A percentile compares a stretch with the other conserved stretches of the same genome.
These are phyloP conservation scores for Phocides pigmalion DNA, from an alignment of 1,140 invertebrate genomes.

Conservation along the genomic window DNA sequence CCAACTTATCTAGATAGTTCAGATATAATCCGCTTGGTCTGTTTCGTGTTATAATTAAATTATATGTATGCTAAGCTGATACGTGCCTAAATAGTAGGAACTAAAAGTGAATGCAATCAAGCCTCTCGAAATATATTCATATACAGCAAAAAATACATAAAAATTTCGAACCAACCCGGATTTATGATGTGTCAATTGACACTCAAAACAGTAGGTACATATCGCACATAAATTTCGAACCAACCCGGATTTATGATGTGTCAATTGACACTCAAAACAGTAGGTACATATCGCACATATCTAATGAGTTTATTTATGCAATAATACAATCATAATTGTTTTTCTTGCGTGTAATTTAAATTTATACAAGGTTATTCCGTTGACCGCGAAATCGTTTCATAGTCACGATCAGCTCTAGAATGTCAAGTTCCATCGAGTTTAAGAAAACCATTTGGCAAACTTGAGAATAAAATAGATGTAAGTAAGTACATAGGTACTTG, in stretches of 20 bases:
- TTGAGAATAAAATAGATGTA: neutral
- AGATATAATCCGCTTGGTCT: no score
- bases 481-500: neutral
- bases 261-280: neutral
- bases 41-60: no score
- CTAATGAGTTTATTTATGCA: constrained; percentile 9
- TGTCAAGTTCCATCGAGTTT: neutral
- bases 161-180: neutral
- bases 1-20: no score
- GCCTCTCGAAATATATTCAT: no score
- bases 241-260: constrained; percentile 6
- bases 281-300: neutral
- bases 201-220: neutral
- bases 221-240: neutral
- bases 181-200: constrained; percentile 6
- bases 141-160: neutral
- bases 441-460: neutral
- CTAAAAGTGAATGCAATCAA: neutral
- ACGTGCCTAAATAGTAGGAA: no score
- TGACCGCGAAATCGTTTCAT: constrained; percentile 13
- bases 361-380: constrained; percentile 17
- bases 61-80: no score
- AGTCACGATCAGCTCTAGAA: constrained; percentile 11
- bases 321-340: constrained; percentile 7
- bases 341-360: constrained; percentile 16